phyloP scores from a whole-genome alignment of 1,140 invertebrate species.

The Eurosta solidaginis region DNA sequence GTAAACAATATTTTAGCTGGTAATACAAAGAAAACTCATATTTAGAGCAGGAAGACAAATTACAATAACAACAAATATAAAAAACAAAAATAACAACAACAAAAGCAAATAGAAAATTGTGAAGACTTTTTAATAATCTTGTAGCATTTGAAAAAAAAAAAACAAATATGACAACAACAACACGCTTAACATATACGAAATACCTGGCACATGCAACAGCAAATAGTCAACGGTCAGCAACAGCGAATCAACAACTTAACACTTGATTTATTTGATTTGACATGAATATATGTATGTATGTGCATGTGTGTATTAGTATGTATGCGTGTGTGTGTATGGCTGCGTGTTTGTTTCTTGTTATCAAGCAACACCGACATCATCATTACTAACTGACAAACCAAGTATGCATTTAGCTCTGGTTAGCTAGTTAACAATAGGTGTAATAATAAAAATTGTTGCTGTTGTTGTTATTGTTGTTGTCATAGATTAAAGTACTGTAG shows the following conservation, averaged over 20 bases:
- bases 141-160: neutral
- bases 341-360: neutral
- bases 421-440: slow-evolving; percentile 19
- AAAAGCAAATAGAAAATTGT: neutral
- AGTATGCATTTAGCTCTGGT: neutral
- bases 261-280: slow-evolving; percentile 26
- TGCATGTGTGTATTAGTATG: neutral
- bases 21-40: too few relatives aligned
- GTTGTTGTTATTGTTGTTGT: neutral
- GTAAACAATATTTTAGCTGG: too few relatives aligned
- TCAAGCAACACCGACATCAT: slow-evolving; percentile 15
- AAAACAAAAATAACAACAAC: neutral
- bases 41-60: too few relatives aligned
- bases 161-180: neutral
- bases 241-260: slow-evolving; percentile 25
- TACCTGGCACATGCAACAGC: neutral
- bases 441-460: slow-evolving; percentile 2
- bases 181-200: neutral
- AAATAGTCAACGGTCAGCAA: neutral
- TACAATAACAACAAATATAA: neutral
- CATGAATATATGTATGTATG: neutral
- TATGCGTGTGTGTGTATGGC: neutral
- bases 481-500: neutral
- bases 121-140: too few relatives aligned
- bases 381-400: neutral